These are phyloP conservation scores for Cynoglossus semilaevis DNA, from an alignment of 2,113 vertebrate genomes.

Conservation along the genomic window DNA sequence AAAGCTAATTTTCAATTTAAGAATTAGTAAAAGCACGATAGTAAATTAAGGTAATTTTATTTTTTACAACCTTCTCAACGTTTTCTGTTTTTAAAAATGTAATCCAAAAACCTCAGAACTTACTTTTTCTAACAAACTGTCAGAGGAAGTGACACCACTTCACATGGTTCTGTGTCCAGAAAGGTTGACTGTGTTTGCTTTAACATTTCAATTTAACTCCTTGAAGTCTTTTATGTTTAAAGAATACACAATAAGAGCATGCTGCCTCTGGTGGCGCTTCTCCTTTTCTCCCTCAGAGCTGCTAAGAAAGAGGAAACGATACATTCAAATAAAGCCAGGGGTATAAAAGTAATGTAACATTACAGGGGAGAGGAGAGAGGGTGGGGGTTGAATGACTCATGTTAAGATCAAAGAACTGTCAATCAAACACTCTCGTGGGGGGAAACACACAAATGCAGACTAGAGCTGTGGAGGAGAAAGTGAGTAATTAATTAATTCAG, in stretches of 20 bases:
- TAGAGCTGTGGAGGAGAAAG: slow-evolving; percentile 7
- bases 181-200: background rate
- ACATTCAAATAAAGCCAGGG: slow-evolving; percentile 15
- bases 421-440: slow-evolving; percentile 19
- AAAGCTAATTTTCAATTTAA: no score
- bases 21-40: no score
- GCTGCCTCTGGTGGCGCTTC: background rate
- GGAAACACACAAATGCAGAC: slow-evolving; percentile 10
- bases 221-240: background rate
- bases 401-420: slow-evolving; percentile 30
- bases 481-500: slow-evolving; percentile 16
- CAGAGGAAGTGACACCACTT: background rate
- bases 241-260: slow-evolving; percentile 6
- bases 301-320: slow-evolving; percentile 8
- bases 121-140: no score
- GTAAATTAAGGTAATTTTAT: no score
- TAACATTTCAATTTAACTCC: background rate
- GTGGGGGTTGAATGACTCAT: slow-evolving; percentile 29
- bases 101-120: no score
- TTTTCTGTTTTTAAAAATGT: no score
- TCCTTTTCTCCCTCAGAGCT: slow-evolving; percentile 19
- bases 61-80: no score
- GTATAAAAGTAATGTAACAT: slow-evolving; percentile 44
- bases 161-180: background rate
- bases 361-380: slow-evolving; percentile 32